phyloP scores from a whole-genome alignment of 2,797 vertebrate genomes.

The Scleropages formosus region DNA sequence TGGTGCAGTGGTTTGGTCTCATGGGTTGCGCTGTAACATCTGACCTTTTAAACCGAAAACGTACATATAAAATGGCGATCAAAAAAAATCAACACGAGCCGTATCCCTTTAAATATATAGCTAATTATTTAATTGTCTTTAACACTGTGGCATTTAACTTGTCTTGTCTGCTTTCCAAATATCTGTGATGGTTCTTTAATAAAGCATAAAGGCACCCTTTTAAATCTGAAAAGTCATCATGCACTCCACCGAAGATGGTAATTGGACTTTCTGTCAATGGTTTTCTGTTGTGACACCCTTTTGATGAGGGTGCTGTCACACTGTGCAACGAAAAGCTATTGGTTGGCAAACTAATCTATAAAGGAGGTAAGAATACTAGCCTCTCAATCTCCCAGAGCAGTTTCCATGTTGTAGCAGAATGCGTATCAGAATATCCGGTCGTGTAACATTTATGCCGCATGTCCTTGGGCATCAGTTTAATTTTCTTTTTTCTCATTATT shows the following conservation, averaged over 20 bases:
- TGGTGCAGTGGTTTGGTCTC: background rate
- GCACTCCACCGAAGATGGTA: conserved; percentile 66
- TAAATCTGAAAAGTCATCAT: conserved; percentile 56
- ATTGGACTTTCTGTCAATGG: conserved; percentile 64
- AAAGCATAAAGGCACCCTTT: conserved; percentile 48
- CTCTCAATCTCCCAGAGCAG: conserved; percentile 48
- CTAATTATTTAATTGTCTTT: conserved; percentile 1
- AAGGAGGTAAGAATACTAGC: too few relatives aligned
- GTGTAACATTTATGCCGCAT: conserved; percentile 19
- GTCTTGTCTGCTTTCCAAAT: conserved; percentile 40
- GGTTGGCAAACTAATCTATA: conserved; percentile 24
- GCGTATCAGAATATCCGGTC: conserved; percentile 53
- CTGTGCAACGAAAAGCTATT: conserved; percentile 46
- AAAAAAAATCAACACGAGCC: background rate
- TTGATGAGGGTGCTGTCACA: conserved; percentile 63
- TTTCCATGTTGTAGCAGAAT: conserved; percentile 56
- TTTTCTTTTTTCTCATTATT: background rate
- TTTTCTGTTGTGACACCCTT: conserved; percentile 56
- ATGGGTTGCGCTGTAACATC: background rate
- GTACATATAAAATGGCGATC: background rate
- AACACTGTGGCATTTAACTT: conserved; percentile 36
- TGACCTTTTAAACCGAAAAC: background rate
- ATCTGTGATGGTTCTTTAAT: conserved; percentile 50
- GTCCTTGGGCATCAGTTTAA: conserved; percentile 13
- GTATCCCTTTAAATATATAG: background rate